A percentile compares a stretch with the other conserved stretches of the same genome.
phyloP scores from a whole-genome alignment of 2,888 invertebrate species.

The Cepaea hortensis region DNA sequence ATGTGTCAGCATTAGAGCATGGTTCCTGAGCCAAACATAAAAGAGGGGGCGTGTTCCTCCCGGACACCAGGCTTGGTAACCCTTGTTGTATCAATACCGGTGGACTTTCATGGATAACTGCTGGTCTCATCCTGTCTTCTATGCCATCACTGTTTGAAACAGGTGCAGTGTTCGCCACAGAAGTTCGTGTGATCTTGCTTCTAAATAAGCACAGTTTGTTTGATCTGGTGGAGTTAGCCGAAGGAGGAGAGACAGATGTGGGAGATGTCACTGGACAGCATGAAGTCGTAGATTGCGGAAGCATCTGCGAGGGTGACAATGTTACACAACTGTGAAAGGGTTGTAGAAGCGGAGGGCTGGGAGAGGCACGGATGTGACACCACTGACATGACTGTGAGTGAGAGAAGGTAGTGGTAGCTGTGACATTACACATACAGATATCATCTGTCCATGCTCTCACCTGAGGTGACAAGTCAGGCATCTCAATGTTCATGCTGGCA shows the following conservation, averaged over 20 bases:
- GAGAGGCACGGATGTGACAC: neutral
- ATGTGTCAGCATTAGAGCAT: constrained; percentile 37
- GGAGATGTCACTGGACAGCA: constrained; percentile 57
- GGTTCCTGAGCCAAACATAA: constrained; percentile 44
- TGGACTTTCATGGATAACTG: constrained; percentile 15
- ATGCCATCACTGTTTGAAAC: neutral
- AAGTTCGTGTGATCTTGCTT: neutral
- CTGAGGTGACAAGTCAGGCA: constrained; percentile 39
- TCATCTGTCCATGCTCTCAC: constrained; percentile 43
- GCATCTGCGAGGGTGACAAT: constrained; percentile 52
- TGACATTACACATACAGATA: constrained; percentile 22
- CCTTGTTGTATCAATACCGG: constrained; percentile 29
- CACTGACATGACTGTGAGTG: constrained; percentile 6
- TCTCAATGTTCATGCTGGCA: constrained; percentile 24
- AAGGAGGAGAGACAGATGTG: constrained; percentile 13
- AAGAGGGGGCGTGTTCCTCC: constrained; percentile 45
- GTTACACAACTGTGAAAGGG: neutral
- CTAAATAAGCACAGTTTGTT: neutral
- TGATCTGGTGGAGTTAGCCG: constrained; percentile 7
- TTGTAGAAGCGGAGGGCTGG: constrained; percentile 15
- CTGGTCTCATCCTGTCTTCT: neutral
- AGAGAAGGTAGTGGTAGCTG: constrained; percentile 12
- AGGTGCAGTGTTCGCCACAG: neutral
- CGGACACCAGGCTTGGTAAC: constrained; percentile 4
- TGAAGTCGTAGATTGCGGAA: constrained; percentile 64